phyloP scores from a whole-genome alignment of 2,113 vertebrate species.

The Numenius arquata region DNA sequence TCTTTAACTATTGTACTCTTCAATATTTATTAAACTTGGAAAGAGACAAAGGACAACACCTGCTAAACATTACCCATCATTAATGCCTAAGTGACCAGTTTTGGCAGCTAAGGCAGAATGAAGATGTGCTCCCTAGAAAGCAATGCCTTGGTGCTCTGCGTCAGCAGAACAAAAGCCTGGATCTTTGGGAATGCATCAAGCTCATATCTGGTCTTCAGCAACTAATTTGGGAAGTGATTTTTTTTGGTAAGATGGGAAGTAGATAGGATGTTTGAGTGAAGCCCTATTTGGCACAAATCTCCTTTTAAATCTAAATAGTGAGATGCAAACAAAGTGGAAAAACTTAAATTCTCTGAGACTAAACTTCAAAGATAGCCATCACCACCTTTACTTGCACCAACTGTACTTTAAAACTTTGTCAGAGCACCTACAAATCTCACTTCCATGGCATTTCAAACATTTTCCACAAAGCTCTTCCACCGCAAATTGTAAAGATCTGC shows the following conservation, averaged over 20 bases:
- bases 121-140: background rate
- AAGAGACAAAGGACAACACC: background rate
- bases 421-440: background rate
- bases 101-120: background rate
- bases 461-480: background rate
- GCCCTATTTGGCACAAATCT: background rate
- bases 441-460: background rate
- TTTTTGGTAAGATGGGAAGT: background rate
- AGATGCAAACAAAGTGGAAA: background rate
- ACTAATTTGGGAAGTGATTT: background rate
- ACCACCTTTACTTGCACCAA: background rate
- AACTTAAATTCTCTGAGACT: background rate
- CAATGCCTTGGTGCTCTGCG: accelerated
- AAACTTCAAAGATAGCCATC: background rate
- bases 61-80: background rate
- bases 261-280: background rate
- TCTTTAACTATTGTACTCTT: background rate
- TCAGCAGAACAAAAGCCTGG: background rate
- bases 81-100: background rate
- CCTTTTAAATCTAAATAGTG: background rate
- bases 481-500: background rate
- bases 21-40: background rate
- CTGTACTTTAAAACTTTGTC: background rate
- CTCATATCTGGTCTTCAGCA: background rate
- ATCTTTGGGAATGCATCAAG: background rate